These are phyloP conservation scores for Choreutis nemorana DNA, from an alignment of 2,888 invertebrate genomes.

Conservation along the genomic window DNA sequence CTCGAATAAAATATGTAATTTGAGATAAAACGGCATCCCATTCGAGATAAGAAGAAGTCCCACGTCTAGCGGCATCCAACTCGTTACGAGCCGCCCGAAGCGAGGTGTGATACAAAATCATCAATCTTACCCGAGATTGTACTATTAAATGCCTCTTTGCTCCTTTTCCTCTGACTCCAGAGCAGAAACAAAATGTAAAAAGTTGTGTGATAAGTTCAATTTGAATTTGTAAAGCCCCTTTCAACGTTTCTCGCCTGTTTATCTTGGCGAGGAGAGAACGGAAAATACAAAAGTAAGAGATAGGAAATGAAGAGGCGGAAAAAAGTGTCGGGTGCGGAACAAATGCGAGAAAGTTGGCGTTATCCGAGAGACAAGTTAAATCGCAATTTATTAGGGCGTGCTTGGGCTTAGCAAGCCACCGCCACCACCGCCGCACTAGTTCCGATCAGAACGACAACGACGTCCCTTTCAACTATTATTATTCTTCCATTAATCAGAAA, in stretches of 20 bases:
- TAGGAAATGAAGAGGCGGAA: slow-evolving; percentile 67
- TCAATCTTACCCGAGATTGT: slow-evolving; percentile 65
- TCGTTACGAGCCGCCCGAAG: slow-evolving; percentile 64
- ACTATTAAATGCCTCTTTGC: slow-evolving; percentile 66
- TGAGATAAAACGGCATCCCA: slow-evolving; percentile 63
- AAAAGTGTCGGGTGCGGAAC: slow-evolving; percentile 64
- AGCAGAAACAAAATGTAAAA: slow-evolving; percentile 68
- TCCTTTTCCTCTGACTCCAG: slow-evolving; percentile 60
- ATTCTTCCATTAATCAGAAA: slow-evolving; percentile 16
- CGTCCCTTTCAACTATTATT: slow-evolving; percentile 11
- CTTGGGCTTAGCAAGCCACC: slow-evolving; percentile 41
- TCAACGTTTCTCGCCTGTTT: slow-evolving; percentile 66
- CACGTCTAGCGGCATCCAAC: slow-evolving; percentile 59
- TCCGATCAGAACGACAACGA: slow-evolving; percentile 9
- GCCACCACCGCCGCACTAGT: slow-evolving; percentile 11
- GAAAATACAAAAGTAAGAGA: slow-evolving; percentile 67
- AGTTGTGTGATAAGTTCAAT: slow-evolving; percentile 68
- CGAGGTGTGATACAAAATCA: slow-evolving; percentile 68
- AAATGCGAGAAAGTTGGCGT: slow-evolving; percentile 64
- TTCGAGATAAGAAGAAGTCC: slow-evolving; percentile 62
- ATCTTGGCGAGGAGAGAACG: slow-evolving; percentile 60
- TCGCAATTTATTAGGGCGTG: slow-evolving; percentile 65
- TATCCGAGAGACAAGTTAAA: slow-evolving; percentile 67
- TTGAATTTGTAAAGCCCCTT: slow-evolving; percentile 68
- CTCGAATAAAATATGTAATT: slow-evolving; percentile 65